Conservation (phyloP, 2,888 invertebrate species). For the Cecidostiba fungosa region DNA sequence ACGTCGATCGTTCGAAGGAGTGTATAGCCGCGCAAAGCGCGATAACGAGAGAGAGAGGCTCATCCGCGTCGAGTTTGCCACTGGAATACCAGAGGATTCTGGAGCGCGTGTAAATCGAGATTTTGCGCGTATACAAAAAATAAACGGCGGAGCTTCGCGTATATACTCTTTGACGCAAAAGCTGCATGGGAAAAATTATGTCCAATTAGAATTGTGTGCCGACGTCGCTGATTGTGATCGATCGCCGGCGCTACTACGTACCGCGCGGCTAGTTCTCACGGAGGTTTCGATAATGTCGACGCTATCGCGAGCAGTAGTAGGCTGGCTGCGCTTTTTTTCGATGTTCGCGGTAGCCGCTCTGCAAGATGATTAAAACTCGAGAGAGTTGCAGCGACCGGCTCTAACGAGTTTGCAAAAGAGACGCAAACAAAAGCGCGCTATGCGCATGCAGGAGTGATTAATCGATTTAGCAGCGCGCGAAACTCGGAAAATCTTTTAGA, state of each 20-base stretch:
- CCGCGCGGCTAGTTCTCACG: constrained; percentile 30
- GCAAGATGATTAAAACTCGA: constrained; percentile 40
- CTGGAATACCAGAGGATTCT: constrained; percentile 12
- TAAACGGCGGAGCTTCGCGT: background rate
- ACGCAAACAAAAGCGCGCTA: constrained; percentile 3
- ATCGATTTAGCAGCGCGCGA: constrained; percentile 21
- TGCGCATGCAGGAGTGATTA: constrained; percentile 47
- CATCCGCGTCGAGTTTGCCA: background rate
- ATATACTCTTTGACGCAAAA: background rate
- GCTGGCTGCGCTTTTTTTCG: background rate
- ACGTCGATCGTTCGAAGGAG: constrained; percentile 35
- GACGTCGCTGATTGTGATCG: constrained; percentile 56
- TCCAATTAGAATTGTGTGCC: constrained; percentile 51
- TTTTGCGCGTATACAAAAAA: background rate
- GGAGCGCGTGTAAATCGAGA: background rate
- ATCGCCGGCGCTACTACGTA: constrained; percentile 38
- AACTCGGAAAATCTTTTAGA: constrained; percentile 36
- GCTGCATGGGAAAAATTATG: constrained; percentile 11
- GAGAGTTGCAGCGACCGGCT: constrained; percentile 27
- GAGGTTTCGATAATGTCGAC: constrained; percentile 40
- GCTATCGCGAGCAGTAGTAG: constrained; percentile 2
- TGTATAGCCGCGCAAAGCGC: background rate
- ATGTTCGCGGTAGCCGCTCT: constrained; percentile 30
- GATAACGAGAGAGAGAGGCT: background rate
- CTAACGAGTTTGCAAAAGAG: constrained; percentile 41